Conservation (phyloP, 2,113 vertebrate genomes). For the Takifugu bimaculatus region DNA sequence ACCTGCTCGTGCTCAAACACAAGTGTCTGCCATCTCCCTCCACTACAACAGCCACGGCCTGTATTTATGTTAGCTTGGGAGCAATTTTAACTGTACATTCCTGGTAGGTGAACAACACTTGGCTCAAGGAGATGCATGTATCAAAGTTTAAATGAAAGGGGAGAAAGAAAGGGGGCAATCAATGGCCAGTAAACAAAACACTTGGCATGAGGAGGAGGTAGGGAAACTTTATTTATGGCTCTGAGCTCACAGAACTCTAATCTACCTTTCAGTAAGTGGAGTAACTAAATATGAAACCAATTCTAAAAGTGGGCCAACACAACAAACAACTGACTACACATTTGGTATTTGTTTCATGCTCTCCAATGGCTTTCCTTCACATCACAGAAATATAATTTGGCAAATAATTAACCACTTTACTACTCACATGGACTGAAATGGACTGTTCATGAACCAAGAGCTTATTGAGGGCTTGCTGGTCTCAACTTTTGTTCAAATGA, state of each 20-base stretch:
- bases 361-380: constrained; percentile 8
- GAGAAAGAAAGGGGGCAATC: constrained; percentile 51
- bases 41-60: constrained; percentile 38
- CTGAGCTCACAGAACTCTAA: constrained; percentile 57
- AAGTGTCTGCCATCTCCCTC: constrained; percentile 47
- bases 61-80: constrained; percentile 70
- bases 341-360: constrained; percentile 16
- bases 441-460: constrained; percentile 60
- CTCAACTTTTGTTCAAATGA: constrained; percentile 55
- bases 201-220: constrained; percentile 58
- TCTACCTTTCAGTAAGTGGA: constrained; percentile 60
- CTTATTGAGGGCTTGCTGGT: constrained; percentile 44
- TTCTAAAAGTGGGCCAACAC: constrained; percentile 55
- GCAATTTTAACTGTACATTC: constrained; percentile 76
- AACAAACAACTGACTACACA: constrained; percentile 42
- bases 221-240: constrained; percentile 67
- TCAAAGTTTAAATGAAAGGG: constrained; percentile 64
- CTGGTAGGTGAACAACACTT: constrained; percentile 72
- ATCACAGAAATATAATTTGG: constrained; percentile 34
- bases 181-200: constrained; percentile 58
- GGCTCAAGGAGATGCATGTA: constrained; percentile 59
- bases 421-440: constrained; percentile 44
- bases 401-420: constrained; percentile 71
- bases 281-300: constrained; percentile 69
- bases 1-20: constrained; percentile 27